Base-by-base conservation (phyloP, 1,140 invertebrate species). In the Dinothrombium tinctorium region DNA sequence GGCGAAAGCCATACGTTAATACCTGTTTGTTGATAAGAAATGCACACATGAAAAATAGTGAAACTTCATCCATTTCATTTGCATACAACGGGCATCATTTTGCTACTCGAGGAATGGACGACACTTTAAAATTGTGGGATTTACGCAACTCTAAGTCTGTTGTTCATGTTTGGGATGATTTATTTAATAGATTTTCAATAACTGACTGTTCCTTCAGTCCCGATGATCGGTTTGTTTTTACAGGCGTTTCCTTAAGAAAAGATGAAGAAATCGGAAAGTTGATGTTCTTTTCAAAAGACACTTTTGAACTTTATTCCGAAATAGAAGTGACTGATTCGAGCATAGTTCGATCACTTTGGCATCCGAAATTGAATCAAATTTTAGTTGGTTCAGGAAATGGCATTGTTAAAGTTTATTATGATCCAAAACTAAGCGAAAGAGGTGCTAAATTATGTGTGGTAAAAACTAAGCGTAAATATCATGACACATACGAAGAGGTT, bases 81-180 rank as follows among this genome's bases (percentile, higher is more conserved):
- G 89, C 87, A 0, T 90, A 96, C 54, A 67, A 84, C 43, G 78
- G 80, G 1, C 67, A 71, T 38, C 60, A 71, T 45, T 52, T 98
- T 17, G 71, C 76, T 1, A 80, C 80, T 0, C 67, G 90, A 48
- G 72, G 74, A 43, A 76, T 79, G 49, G 92, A 98, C 56, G 82
- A 87, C 45, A 89, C 83, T 0, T 56, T 98, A 38, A 98, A 96
- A 60, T 53, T 98, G 2, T 98, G 87, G 86, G 87, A 95, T 55
- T 54, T 92, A 1, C 64, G 83, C 43, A 67, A 72, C 15, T 78
- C 86, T 25, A 90, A 82, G 55, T 63, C 71, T 42, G 71, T 80
- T 0, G 33, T 95, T 1, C 12, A 24, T 8, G 11, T 20, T 5
- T 14, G 14, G 11, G 57, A 59, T 0, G 61, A 72, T 52, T 61